phyloP scores from a whole-genome alignment of 2,113 vertebrate species.

The Enhydra lutris region DNA sequence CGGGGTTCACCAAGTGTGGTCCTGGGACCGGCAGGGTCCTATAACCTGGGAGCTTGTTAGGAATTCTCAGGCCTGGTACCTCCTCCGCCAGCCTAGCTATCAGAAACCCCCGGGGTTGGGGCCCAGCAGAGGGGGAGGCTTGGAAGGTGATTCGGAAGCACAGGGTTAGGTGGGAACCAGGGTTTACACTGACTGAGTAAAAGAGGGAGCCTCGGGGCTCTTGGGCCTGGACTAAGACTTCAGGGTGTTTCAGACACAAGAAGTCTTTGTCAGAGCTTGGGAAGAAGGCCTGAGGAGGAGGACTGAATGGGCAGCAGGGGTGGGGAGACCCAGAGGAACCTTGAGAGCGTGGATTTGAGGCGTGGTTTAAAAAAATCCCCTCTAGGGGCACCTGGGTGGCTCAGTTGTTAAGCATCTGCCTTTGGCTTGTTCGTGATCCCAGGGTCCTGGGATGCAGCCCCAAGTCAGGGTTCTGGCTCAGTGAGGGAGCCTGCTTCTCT shows the following conservation, averaged over 20 bases:
- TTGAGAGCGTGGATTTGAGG: neutral
- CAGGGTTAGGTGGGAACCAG: neutral
- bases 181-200: neutral
- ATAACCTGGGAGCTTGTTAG: neutral
- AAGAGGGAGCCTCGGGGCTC: neutral
- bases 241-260: neutral
- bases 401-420: no score
- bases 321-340: neutral
- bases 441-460: no score
- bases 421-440: no score
- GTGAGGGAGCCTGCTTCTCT: no score
- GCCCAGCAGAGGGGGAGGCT: neutral
- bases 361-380: neutral
- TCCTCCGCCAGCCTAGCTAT: neutral
- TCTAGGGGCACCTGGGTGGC: neutral
- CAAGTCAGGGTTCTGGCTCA: no score
- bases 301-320: no score
- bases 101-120: neutral
- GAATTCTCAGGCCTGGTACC: neutral
- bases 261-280: neutral
- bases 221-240: neutral
- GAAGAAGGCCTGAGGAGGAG: neutral
- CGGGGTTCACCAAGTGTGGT: neutral
- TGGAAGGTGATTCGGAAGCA: neutral
- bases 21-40: neutral